Base-by-base conservation (phyloP, 2,888 invertebrate species). In the Dugesia japonica region DNA sequence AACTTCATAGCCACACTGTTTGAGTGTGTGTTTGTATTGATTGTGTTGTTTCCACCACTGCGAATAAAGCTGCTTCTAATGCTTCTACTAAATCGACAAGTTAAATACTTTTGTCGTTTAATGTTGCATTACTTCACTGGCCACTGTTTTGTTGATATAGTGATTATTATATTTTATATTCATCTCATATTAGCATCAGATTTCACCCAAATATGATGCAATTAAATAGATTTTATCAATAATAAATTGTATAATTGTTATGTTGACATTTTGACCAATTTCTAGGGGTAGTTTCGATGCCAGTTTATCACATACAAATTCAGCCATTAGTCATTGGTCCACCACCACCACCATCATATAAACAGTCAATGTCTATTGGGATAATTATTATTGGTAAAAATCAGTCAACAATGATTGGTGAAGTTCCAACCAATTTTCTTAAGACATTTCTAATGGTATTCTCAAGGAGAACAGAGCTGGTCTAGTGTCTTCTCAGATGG, bases 31-130 rank as follows among this genome's bases (percentile, higher is more conserved):
- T 56, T 56, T 56, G 56, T 56, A 56, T n/a, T 13, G n/a, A 56
- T 56, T n/a, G 56, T 56, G 56, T 56, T 56, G 56, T 56, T n/a
- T 56, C 56, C 56, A 56, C 56, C 56, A 56, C 56, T 56, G 56
- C 56, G 4, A 56, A 4, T 56, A 56, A n/a, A 56, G 56, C 56
- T 56, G 56, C 56, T 56, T 56, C 56, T 56, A n/a, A 56, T 56
- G 56, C 56, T 56, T 56, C 56, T 56, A 56, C 56, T 56, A 56
- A 56, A 4, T 20, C n/a, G 56, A n/a, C n/a, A 56, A 56, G 9
- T 56, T 20, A 56, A 56, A n/a, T 7, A n/a, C 23, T 56, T 56
- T 56, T n/a, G 4, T 23, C 20, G n/a, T 20, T 56, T 56, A 56
- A 56, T 56, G 23, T 56, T 56, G 56, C 56, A 56, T n/a, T n/a